These are phyloP conservation scores for Lordiphosa clarofinis DNA, from an alignment of 1,140 invertebrate species.

Conservation along the genomic window DNA sequence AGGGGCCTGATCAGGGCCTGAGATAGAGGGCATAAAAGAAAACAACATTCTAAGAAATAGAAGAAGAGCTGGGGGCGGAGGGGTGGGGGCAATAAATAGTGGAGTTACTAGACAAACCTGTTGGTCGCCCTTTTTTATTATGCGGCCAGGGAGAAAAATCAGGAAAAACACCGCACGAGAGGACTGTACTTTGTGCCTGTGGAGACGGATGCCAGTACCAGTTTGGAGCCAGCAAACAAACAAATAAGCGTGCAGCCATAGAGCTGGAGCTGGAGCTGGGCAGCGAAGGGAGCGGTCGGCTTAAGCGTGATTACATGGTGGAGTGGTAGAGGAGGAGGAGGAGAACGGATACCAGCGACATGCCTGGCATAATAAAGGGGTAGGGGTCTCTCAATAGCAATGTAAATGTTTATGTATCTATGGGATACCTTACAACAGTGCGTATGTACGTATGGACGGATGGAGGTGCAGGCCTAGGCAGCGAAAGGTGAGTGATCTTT, in stretches of 20 bases:
- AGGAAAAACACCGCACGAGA: conserved; percentile 15
- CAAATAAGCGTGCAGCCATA: conserved; percentile 73
- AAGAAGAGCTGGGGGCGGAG: conserved; percentile 27
- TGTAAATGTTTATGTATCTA: conserved; percentile 66
- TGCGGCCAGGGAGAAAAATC: conserved; percentile 30
- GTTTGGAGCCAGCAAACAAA: conserved; percentile 72
- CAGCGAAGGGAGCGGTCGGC: conserved; percentile 14
- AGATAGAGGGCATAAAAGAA: conserved; percentile 49
- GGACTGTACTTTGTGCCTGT: conserved; percentile 55
- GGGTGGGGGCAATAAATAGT: conserved; percentile 42
- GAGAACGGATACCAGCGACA: conserved; percentile 56
- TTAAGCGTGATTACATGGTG: conserved; percentile 61
- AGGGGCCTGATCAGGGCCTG: conserved; percentile 45
- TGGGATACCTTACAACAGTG: conserved; percentile 34
- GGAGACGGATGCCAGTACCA: conserved; percentile 38
- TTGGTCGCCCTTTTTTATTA: conserved; percentile 35
- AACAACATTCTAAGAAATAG: conserved; percentile 68
- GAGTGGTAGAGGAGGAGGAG: conserved; percentile 34
- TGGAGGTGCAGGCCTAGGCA: conserved; percentile 36
- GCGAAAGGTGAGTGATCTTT: conserved; percentile 70
- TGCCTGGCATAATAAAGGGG: conserved; percentile 68
- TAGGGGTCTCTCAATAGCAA: conserved; percentile 32
- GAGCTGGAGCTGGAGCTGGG: conserved; percentile 32
- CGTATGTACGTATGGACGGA: conserved; percentile 19
- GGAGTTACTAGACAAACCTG: conserved; percentile 70